Percentiles rank a stretch among this genome's conserved stretches.
Evolutionary conservation across 30 jellyfish, hydroid and myxozoan genomes (phyloP).

Genomic region (Hydractinia symbiolongicarpus): DNA sequence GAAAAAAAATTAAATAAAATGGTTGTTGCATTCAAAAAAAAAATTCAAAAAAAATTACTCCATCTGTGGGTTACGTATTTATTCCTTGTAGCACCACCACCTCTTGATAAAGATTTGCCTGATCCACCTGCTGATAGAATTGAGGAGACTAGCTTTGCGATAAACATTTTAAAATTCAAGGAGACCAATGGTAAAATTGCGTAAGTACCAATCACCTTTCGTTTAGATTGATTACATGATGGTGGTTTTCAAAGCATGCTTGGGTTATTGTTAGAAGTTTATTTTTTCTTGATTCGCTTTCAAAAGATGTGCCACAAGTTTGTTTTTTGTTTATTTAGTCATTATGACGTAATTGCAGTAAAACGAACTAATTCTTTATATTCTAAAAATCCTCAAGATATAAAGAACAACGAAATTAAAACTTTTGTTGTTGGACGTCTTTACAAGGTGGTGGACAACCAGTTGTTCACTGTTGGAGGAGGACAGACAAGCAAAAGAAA

Average conservation of each 20-base stretch:
- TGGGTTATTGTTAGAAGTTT: too few species aligned
- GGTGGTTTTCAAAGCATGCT: too few species aligned
- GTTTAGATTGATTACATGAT: too few species aligned
- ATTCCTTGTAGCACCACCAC: constrained; percentile 8
- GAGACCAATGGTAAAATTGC: not conserved
- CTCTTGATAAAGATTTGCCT: not conserved
- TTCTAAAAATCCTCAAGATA: not conserved
- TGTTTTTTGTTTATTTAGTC: not conserved
- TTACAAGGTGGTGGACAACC: not conserved
- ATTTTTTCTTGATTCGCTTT: too few species aligned
- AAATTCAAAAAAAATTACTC: too few species aligned
- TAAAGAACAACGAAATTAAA: not conserved
- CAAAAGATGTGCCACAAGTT: not conserved
- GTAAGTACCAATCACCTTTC: not conserved
- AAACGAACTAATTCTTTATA: not conserved
- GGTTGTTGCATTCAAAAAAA: too few species aligned
- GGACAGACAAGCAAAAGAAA: constrained; percentile 9
- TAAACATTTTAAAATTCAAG: not conserved
- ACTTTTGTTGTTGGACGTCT: not conserved
- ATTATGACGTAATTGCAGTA: not conserved
- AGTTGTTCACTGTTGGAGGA: constrained; percentile 4
- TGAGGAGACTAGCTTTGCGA: not conserved
- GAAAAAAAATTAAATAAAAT: too few species aligned
- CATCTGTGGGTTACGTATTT: not conserved
- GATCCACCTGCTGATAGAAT: not conserved